Conservation (phyloP, 2,113 vertebrate species). For the Tinamus guttatus region DNA sequence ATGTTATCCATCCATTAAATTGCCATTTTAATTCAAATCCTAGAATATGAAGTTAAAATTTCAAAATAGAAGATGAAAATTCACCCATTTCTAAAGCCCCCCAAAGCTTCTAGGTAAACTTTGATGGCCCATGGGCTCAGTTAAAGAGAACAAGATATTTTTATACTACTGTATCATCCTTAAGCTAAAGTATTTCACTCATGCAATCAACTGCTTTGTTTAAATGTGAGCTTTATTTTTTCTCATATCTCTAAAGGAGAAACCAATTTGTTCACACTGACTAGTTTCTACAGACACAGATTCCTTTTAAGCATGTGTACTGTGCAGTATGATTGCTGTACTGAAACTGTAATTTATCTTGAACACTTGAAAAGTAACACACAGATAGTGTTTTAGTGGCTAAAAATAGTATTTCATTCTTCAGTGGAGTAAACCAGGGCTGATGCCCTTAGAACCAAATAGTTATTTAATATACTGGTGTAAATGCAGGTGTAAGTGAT, state of each 20-base stretch:
- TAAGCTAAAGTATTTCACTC: not conserved
- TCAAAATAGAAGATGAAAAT: not conserved
- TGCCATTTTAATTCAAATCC: not conserved
- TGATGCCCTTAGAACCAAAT: not conserved
- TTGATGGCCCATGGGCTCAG: not conserved
- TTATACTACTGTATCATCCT: not conserved
- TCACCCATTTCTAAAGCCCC: not conserved
- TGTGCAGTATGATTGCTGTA: not conserved
- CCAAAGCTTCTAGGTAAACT: not conserved
- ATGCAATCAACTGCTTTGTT: constrained; percentile 24
- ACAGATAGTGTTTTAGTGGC: not conserved
- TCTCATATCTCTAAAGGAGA: constrained; percentile 6
- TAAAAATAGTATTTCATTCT: not conserved
- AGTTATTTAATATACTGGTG: not conserved
- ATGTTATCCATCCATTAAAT: not conserved
- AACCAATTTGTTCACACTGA: constrained; percentile 21
- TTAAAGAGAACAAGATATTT: not conserved
- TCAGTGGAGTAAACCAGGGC: not conserved
- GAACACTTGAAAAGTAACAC: not conserved
- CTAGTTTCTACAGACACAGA: not conserved
- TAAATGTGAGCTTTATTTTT: not conserved
- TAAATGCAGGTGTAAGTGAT: not conserved
- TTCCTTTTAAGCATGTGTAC: not conserved
- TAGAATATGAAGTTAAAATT: not conserved
- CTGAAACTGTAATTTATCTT: not conserved